A percentile compares a stretch with the other conserved stretches of the same genome.
These are phyloP conservation scores for Amazona guildingii DNA, from an alignment of 2,113 vertebrate species.

Conservation along the genomic window DNA sequence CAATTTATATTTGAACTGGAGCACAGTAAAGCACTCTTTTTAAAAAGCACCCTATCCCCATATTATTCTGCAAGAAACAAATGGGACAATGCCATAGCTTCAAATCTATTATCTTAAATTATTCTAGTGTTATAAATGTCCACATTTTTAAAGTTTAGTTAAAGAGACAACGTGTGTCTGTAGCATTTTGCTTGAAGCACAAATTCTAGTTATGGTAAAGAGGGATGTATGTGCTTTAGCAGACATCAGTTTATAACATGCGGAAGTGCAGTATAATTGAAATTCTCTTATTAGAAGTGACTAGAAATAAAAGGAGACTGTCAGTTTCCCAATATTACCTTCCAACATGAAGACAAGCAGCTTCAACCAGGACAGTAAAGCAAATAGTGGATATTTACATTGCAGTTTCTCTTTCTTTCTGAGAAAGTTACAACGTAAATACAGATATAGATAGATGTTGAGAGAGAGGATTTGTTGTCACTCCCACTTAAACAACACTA, in stretches of 20 bases:
- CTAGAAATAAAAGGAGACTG: not conserved
- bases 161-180: not conserved
- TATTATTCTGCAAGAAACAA: not conserved
- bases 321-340: not conserved
- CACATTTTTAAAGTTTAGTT: not conserved
- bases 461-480: not conserved
- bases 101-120: not conserved
- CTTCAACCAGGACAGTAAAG: not conserved
- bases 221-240: fast-evolving
- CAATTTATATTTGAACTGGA: not conserved
- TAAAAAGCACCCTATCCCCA: not conserved
- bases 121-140: not conserved
- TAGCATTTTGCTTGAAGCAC: not conserved
- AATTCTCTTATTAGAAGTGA: not conserved
- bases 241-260: not conserved
- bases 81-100: not conserved
- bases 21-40: not conserved
- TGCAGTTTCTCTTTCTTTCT: not conserved
- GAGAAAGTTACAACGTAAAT: not conserved
- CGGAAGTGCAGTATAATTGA: not conserved
- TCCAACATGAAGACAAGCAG: not conserved
- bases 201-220: not conserved
- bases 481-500: not conserved
- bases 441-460: not conserved
- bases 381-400: not conserved